Conservation (phyloP, 2,888 invertebrate species). For the Philopedon plagiatum region DNA sequence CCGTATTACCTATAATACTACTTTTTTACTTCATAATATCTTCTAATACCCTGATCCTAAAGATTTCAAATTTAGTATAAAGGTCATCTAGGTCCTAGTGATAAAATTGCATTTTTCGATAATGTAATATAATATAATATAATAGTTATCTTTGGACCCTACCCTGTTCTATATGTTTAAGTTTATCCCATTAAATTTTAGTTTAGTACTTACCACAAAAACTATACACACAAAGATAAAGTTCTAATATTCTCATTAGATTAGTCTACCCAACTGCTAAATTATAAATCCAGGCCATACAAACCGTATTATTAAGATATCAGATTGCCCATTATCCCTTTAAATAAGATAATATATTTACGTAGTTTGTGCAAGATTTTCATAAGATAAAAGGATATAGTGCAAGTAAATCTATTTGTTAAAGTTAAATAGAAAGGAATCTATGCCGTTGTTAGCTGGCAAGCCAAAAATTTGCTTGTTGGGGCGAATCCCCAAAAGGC, state of each 20-base stretch:
- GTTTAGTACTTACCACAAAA: no score
- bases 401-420: slow-evolving; percentile 22
- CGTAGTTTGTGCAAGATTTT: slow-evolving; percentile 9
- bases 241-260: background rate
- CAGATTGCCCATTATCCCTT: slow-evolving; percentile 8
- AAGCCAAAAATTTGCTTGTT: slow-evolving; percentile 17
- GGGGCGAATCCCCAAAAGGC: slow-evolving; percentile 18
- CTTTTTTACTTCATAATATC: no score
- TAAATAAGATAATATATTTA: background rate
- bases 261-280: background rate
- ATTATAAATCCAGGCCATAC: background rate
- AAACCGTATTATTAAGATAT: background rate
- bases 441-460: slow-evolving; percentile 11
- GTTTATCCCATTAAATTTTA: no score
- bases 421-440: slow-evolving; percentile 17
- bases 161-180: no score
- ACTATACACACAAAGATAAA: background rate
- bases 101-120: no score
- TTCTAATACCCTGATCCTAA: no score
- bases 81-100: no score
- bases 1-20: no score
- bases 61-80: no score
- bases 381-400: slow-evolving; percentile 16
- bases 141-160: no score
- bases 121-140: no score